These are phyloP conservation scores for Tetrao urogallus DNA, from an alignment of 2,113 vertebrate genomes.

Conservation along the genomic window DNA sequence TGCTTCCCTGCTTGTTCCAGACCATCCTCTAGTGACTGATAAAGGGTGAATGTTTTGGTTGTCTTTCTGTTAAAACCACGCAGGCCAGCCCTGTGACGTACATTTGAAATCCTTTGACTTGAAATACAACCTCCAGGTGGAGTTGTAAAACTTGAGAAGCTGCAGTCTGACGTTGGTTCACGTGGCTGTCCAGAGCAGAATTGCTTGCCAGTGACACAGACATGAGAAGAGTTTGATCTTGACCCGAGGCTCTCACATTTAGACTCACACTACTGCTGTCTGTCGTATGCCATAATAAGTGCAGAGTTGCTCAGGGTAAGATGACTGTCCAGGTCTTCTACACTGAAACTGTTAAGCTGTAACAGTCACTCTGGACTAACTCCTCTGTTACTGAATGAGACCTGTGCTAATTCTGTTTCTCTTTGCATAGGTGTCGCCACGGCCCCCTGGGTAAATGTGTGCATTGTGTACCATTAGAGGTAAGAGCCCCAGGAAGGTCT, in stretches of 20 bases:
- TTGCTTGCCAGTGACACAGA: not conserved
- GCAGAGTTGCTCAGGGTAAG: not conserved
- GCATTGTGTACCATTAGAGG: constrained; percentile 97
- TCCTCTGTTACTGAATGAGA: not conserved
- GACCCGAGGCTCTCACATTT: not conserved
- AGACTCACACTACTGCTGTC: not conserved
- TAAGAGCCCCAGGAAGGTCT: constrained; percentile 65
- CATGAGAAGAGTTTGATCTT: not conserved
- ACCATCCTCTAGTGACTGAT: not conserved
- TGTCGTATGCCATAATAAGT: fast-evolving
- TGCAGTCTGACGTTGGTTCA: not conserved
- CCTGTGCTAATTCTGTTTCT: not conserved
- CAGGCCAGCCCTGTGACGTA: not conserved
- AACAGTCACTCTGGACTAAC: not conserved
- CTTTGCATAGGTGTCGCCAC: constrained; percentile 89
- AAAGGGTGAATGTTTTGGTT: not conserved
- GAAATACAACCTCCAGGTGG: not conserved
- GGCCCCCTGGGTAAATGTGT: constrained; percentile 95
- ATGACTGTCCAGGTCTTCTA: fast-evolving
- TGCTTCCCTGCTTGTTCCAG: not conserved
- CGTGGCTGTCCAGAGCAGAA: not conserved
- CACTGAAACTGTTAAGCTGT: not conserved
- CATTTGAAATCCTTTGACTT: not conserved
- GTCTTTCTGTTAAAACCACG: not conserved
- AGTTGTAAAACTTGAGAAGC: not conserved